Base-by-base conservation (phyloP, 2,113 vertebrate genomes). In the Sylvicapra grimmia region DNA sequence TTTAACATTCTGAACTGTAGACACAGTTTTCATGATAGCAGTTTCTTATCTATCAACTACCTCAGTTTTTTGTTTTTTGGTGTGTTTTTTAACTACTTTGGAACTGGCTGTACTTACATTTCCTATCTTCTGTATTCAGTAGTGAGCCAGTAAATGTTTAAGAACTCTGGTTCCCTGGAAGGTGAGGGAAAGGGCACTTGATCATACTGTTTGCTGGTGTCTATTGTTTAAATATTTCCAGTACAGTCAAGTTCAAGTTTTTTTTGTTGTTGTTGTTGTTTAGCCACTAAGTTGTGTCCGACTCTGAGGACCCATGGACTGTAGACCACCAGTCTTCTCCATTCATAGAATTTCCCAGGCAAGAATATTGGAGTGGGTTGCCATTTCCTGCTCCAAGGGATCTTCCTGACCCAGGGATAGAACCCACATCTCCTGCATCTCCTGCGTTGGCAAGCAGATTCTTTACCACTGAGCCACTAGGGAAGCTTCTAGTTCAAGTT, bases 121-220 rank as follows among this genome's bases (percentile, higher is more conserved):
- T 33, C 15, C 3, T 63, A 1, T 61, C 61, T 6, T 84, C 7
- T 89, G 0, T 53, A 33, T 96, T 96, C 25, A 90, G 11, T 15
- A 49, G 8, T 83, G 0, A 53, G 8, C 4, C 83, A 65, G 16
- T 27, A 77, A 82, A 44, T 56, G 3, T 56, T n/a, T 93, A 86
- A 91, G 13, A 33, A 25, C n/a, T n/a, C 63, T 82, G 4, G 3
- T 7, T 91, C 4, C 82, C 16, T 83, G 15, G 36, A 21, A 36
- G 12, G 2, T 23, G 3, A 4, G 1, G 6, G 56, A 31, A 15
- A 36, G 13, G 8, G 25, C 1, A 0, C 16, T 23, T 83, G 29
- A 68, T 29, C 94, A 21, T 63, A 79, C 29, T 59, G 7, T 82
- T 89, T 86, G 5, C 18, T 88, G 7, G 47, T 79, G 2, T 49